Evolutionary conservation across 2,888 invertebrate genomes (phyloP).

Genomic region (Homarus gammarus): DNA sequence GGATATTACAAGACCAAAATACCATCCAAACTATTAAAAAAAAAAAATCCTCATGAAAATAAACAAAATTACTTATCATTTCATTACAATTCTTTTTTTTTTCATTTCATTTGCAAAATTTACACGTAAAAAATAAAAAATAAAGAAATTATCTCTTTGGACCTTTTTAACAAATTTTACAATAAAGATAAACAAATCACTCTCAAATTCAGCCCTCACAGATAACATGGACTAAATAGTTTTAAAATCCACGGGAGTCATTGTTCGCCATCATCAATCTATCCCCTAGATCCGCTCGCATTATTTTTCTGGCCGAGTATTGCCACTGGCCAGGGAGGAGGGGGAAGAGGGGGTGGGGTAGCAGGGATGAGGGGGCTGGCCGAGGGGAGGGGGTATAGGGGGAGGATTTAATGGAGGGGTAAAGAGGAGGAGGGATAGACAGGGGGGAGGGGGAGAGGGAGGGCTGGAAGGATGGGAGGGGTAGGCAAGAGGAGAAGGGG

Average conservation of each 20-base stretch:
- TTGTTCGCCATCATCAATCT: constrained; percentile 69
- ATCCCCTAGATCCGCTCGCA: constrained; percentile 52
- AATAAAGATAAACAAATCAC: constrained; percentile 51
- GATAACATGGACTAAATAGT: constrained; percentile 56
- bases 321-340: constrained; percentile 29
- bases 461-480: background rate
- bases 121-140: background rate
- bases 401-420: background rate
- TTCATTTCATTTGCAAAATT: too few species aligned
- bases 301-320: constrained; percentile 55
- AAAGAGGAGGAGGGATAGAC: background rate
- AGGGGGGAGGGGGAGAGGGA: background rate
- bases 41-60: too few species aligned
- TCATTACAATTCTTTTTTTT: too few species aligned
- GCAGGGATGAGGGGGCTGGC: background rate
- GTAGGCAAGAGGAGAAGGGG: background rate
- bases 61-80: too few species aligned
- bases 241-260: constrained; percentile 63
- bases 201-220: constrained; percentile 28
- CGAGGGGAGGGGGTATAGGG: background rate
- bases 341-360: background rate
- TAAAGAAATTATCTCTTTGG: background rate
- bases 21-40: too few species aligned
- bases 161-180: constrained; percentile 42
- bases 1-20: too few species aligned